Conservation (phyloP, 1,140 invertebrate species). For the Hylaeus anthracinus region DNA sequence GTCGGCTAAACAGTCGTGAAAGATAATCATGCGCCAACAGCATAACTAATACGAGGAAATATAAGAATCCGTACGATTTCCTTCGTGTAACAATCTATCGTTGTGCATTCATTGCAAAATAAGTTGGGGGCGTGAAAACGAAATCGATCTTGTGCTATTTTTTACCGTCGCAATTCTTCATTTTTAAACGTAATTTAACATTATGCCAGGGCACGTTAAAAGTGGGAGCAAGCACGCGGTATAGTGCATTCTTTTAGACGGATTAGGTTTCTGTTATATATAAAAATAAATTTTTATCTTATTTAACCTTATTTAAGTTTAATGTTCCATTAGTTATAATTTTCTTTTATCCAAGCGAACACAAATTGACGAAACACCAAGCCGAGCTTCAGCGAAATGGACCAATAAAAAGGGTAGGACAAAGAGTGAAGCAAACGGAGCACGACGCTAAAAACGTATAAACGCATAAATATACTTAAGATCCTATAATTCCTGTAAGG, state of each 20-base stretch:
- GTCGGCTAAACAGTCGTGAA: conserved; percentile 20
- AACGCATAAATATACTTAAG: conserved; percentile 34
- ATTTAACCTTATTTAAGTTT: too few species aligned
- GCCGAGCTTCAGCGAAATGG: background rate
- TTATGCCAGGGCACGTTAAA: too few species aligned
- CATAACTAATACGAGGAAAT: conserved; percentile 45
- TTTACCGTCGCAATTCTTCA: background rate
- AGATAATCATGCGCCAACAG: conserved; percentile 55
- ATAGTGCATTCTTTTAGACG: too few species aligned
- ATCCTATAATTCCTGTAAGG: conserved; percentile 25
- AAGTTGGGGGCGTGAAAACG: background rate
- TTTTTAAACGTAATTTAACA: too few species aligned
- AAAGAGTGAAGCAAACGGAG: background rate
- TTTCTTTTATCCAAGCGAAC: too few species aligned
- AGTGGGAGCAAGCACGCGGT: too few species aligned
- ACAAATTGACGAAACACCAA: background rate
- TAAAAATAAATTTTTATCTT: too few species aligned
- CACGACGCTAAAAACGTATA: background rate
- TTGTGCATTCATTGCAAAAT: background rate
- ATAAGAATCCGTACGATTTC: conserved; percentile 13
- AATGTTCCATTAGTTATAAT: background rate
- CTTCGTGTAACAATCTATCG: background rate
- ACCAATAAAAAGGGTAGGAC: conserved; percentile 3
- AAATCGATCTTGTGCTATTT: too few species aligned
- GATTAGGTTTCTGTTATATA: too few species aligned